Evolutionary conservation across 2,888 invertebrate species (phyloP), one percentile per base, ranked within the genome.

Genomic region (Micoletzkya japonica): DNA sequence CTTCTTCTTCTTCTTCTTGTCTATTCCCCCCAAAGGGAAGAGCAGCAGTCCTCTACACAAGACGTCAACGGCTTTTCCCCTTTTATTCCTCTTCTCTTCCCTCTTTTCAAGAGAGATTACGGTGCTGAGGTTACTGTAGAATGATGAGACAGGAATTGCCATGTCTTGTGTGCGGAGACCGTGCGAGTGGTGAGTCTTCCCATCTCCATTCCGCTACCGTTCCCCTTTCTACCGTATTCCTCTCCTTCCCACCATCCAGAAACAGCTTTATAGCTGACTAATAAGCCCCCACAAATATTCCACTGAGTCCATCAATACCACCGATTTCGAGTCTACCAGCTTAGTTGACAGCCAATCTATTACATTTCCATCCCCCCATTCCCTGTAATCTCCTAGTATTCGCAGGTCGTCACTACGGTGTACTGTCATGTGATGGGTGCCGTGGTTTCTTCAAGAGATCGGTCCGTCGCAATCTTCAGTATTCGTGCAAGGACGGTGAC

Each of bases 401-500:
- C n/a, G 14, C 60, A 80, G 81, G 81, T 1, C 73, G 80, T 14
- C 81, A 81, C 61, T 81, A 81, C 66, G 89, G 89, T 6, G 88
- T 89, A 3, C 84, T 86, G 70, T 87, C 87, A 70, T 89, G 89
- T 78, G 89, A 89, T 75, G 89, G 89, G 0, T 89, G 89, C 74
- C 89, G 95, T 64, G 95, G 95, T 4, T 95, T 95, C 88, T 95
- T 95, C 89, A 95, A 95, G 87, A 88, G 78, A 44, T 80, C 93
- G 85, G 93, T 95, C 79, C 89, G 95, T 85, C 71, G 83, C 10
- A 79, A 73, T 50, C 68, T 81, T 14, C 68, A 70, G 20, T 84
- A 81, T 70, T 67, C 75, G 6, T 95, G 95, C 87, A 95, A 95
- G 86, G 94, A 94, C 86, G 91, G 90, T 77, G 92, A 92, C 0